Base-by-base conservation (phyloP, 2,888 invertebrate genomes). In the Acanthosoma haemorrhoidale region DNA sequence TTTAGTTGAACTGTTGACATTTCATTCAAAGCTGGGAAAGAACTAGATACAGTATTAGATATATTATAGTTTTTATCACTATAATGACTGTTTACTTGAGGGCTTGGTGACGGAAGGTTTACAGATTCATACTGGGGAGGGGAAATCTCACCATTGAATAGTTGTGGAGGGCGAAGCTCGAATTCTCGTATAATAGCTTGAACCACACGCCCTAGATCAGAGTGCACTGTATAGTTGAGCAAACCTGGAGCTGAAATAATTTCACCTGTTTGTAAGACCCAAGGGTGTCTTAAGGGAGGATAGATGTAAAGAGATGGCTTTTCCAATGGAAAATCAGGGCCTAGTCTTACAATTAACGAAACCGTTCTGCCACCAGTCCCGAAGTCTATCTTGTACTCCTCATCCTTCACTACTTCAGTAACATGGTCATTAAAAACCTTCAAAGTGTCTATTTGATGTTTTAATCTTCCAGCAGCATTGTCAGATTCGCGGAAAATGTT, bases 391-490 rank as follows among this genome's bases (percentile, higher is more conserved):
- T 86, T 84, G 77, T 91, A 92, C 77, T 91, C 90, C 0, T 84
- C 83, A 77, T 88, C 87, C 78, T 88, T 88, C 58, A 82, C 82
- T 1, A 91, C 80, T 82, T 90, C 90, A 25, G 84, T 80, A 21
- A 92, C 92, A 82, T 91, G 87, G 76, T 89, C 91, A 79, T 92
- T 92, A 78, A 91, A 92, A 76, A 91, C 85, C 82, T 91, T 91
- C 74, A 92, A 79, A 4, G 91, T 91, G 78, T 90, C 89, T 75
- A 91, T 91, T 82, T 92, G 91, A 31, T 87, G 74, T 58, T 74
- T 76, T 60, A 76, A 74, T 67, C 75, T 75, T 6, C 71, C 59
- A 34, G 70, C 38, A 38, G 73, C 70, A 72, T 73, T 74, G 25
- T 76, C 75, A 21, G 73, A 70, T 43, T 75, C 76, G 11, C 59